Evolutionary conservation across 2,113 vertebrate genomes (phyloP).

Genomic region (Sander vitreus): DNA sequence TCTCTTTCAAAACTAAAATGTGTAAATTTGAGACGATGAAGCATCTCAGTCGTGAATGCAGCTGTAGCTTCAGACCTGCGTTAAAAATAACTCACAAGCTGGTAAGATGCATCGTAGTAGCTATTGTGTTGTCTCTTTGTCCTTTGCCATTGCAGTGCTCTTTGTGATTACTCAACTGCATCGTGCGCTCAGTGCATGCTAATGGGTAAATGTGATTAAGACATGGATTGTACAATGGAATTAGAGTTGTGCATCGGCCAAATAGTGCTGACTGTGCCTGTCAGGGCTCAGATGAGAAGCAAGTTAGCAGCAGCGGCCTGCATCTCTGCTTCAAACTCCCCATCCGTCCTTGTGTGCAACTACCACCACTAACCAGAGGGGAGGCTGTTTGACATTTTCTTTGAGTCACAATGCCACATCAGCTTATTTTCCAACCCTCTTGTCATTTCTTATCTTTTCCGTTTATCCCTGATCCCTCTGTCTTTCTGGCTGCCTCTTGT

Average conservation of each 20-base stretch:
- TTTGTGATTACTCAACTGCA: conserved; percentile 21
- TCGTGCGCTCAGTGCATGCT: conserved; percentile 29
- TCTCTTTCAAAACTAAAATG: not conserved
- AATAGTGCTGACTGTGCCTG: conserved; percentile 45
- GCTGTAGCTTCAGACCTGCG: not conserved
- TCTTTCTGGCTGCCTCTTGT: conserved; percentile 27
- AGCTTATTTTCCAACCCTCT: conserved; percentile 46
- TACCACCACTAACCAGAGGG: conserved; percentile 12
- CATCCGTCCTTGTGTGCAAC: not conserved
- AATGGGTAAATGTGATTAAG: conserved; percentile 56
- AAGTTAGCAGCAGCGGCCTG: conserved; percentile 9
- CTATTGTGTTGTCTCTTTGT: not conserved
- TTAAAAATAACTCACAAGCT: not conserved
- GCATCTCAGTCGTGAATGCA: not conserved
- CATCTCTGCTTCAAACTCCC: conserved; percentile 1
- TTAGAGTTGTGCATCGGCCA: conserved; percentile 33
- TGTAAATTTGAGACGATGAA: not conserved
- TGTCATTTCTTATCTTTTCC: conserved; percentile 51
- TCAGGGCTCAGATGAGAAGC: conserved; percentile 33
- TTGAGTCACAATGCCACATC: conserved; percentile 31
- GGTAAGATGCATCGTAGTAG: not conserved
- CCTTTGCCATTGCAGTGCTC: not conserved
- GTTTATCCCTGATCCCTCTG: conserved; percentile 36
- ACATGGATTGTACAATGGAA: conserved; percentile 29
- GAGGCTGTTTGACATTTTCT: conserved; percentile 54